Base-by-base conservation (phyloP, 2,113 vertebrate species). In the Macrotus californicus region DNA sequence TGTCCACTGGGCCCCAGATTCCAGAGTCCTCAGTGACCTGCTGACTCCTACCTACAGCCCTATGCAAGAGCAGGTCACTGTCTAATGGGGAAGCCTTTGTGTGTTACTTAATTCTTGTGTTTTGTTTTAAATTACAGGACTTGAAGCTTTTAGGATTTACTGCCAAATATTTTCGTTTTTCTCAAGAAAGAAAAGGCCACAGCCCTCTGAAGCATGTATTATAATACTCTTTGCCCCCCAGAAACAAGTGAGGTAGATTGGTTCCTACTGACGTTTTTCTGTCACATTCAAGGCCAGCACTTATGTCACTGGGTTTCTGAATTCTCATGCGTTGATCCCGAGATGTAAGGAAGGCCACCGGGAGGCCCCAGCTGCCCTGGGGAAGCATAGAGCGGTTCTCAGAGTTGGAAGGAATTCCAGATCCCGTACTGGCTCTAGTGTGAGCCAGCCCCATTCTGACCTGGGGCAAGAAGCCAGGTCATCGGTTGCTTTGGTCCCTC, bases 51-150 rank as follows among this genome's bases (percentile, higher is more conserved):
- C 2, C 14, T 15, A 39, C 0, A 9, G 75, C 39, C 61, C 26
- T 34, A 11, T 34, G 46, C 59, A 56, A 15, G 92, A 88, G 82
- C 52, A 52, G 48, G 67, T 86, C 46, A 48, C 3, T 61, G 31
- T 81, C 50, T 80, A 80, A 34, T n/a, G 21, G 61, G 54, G 76
- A 73, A 41, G 12, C 2, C 43, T 81, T 88, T 39, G 14, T 87
- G 67, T 69, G 69, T 89, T 94, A 76, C 24, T 69, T 72, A 87
- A 75, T 95, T 77, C 73, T 92, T 86, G 36, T 79, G 50, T 88
- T 92, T 97, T 92, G 91, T 92, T 95, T 97, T 90, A 92, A n/a
- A 50, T 94, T 64, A 82, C 39, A 93, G 87, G 59, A 85, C 87
- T 77, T 4, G 26, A 81, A 89, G 46, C 66, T 61, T 93, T 92